Evolutionary conservation across 2,797 vertebrate species (phyloP).

Genomic region (Gymnocypris eckloni): DNA sequence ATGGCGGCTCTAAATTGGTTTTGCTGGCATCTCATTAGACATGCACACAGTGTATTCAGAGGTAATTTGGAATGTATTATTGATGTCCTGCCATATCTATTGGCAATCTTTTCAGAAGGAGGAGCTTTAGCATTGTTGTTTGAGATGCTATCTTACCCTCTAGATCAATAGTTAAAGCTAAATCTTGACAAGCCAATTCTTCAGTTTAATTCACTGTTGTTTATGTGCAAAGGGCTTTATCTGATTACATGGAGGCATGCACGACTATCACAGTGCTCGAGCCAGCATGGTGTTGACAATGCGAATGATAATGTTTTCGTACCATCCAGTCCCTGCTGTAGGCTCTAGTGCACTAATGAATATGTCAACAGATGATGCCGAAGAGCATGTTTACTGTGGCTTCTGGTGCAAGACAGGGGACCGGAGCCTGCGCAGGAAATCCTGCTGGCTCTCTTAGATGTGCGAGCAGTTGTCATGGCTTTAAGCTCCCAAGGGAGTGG

Average conservation of each 20-base stretch:
- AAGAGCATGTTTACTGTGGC: constrained; percentile 53
- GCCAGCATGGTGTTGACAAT: constrained; percentile 12
- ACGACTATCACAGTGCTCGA: constrained; percentile 26
- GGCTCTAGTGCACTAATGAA: constrained; percentile 50
- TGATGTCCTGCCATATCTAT: constrained; percentile 60
- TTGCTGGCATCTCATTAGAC: constrained; percentile 50
- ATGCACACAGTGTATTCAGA: constrained; percentile 55
- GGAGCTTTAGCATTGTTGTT: constrained; percentile 26
- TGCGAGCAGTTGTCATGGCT: constrained; percentile 68
- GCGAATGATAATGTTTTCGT: constrained; percentile 23
- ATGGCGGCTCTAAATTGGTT: constrained; percentile 14
- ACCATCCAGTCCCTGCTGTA: constrained; percentile 29
- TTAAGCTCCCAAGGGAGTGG: constrained; percentile 54
- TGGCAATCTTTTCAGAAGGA: constrained; percentile 8
- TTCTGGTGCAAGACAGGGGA: constrained; percentile 58
- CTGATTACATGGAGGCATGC: constrained; percentile 3
- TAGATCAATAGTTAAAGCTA: constrained; percentile 17
- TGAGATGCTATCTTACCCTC: neutral
- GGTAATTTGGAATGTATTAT: constrained; percentile 64
- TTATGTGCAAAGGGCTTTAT: constrained; percentile 12
- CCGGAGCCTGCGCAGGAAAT: constrained; percentile 60
- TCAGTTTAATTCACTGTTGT: neutral
- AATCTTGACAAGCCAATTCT: constrained; percentile 6
- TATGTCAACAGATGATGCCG: constrained; percentile 52
- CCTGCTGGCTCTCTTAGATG: constrained; percentile 65